Base-by-base conservation (phyloP, 2,888 invertebrate species). In the Chrysolina oricalcia region DNA sequence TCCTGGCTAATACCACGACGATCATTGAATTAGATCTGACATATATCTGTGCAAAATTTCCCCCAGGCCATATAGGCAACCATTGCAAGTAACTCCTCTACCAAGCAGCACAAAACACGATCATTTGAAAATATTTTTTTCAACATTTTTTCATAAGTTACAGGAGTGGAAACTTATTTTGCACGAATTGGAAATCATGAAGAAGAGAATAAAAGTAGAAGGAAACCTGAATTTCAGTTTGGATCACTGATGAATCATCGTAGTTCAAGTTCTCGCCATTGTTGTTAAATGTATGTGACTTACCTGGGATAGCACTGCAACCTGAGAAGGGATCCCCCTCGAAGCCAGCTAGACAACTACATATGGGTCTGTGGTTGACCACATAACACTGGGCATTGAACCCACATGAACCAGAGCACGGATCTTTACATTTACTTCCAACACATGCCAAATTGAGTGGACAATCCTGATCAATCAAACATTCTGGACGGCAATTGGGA, bases 281-380 rank as follows among this genome's bases (percentile, higher is more conserved):
- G 35, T 8, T 70, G 66, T 74, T 62, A 66, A 70, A 40, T 53
- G 21, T 74, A 77, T 77, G 75, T 70, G 35, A 78, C 90, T 84
- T 87, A 89, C 89, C 88, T 84, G 83, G 89, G 46, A 89, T 87
- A 65, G 90, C 91, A 84, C 90, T 92, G 84, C 95, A 96, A 72
- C 94, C 94, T 56, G 93, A 92, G 86, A 94, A 95, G 27, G 96
- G 95, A 90, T 96, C 95, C 35, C 96, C 96, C 83, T 94, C 93
- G 84, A 91, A 95, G n/a, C 93, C 94, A 62, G 91, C 90, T 71
- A 92, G 90, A 84, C 96, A 96, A 62, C 92, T 91, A 84, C 96
- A 96, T 80, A 93, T 91, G 0, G 95, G 94, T 80, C 92, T 92
- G 88, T 95, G 95, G 85, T 94, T 94, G 84, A 93, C 92, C 4